Base-by-base conservation (phyloP, 1,140 invertebrate species). In the Agraylea sexmaculata region DNA sequence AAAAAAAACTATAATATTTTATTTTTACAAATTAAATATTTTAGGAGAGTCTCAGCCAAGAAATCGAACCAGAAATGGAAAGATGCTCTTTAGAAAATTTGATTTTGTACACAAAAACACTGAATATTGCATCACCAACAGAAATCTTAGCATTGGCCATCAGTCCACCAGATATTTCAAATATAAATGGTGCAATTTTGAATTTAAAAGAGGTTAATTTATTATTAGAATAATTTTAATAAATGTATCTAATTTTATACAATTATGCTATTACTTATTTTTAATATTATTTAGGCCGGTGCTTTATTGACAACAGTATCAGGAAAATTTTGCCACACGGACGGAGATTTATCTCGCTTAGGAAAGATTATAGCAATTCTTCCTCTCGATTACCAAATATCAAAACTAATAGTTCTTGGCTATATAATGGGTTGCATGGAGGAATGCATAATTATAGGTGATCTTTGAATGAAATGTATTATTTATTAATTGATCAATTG, bases 281-380 rank as follows among this genome's bases (percentile, higher is more conserved):
- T 30, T 15, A 29, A 37, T 27, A 27, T 17, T 15, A 47, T 52
- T 36, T 43, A 73, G 73, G 51, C 71, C 8, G 83, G 84, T 4
- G 83, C 73, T 0, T 51, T 95, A 2, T 68, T 76, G 16, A 66
- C 75, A 22, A 74, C 63, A 0, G 45, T 69, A 12, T 62, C 70
- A 31, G 71, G 64, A 1, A 43, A 62, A n/a, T 64, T 69, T 44
- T 60, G 66, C 28, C 52, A 57, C 10, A 63, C 75, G 23, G 90
- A 96, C 64, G 92, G 92, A n/a, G 81, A 93, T 42, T 51, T 97
- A 10, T 96, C 90, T 0, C 82, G 79, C 57, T 64, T 96, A 43
- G 94, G 94, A 1, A 65, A 64, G 19, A 69, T 96, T 0, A 84
- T 95, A 76, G 77, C 83, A 0, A 58, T 60, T 30, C 61, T 97